These are phyloP conservation scores for Hippoglossus hippoglossus DNA, from an alignment of 2,797 vertebrate species.

Conservation along the genomic window DNA sequence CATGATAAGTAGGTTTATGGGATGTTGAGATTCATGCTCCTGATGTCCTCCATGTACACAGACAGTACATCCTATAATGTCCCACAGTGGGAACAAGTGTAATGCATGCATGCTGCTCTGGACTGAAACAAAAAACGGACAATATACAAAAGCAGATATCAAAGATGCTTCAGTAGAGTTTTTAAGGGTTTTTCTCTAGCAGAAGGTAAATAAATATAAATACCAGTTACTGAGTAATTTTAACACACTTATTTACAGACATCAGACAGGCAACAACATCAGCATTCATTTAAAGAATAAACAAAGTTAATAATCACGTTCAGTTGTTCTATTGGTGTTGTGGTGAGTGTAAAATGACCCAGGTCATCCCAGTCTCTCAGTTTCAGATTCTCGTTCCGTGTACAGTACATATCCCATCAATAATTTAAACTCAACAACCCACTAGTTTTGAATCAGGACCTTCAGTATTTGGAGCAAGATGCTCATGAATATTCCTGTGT, in stretches of 20 bases:
- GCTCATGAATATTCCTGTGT: conserved; percentile 42
- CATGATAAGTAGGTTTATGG: too few species aligned
- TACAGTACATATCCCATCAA: conserved; percentile 6
- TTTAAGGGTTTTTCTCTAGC: background rate
- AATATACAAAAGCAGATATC: background rate
- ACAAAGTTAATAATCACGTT: too few species aligned
- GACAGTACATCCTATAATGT: too few species aligned
- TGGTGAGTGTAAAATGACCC: too few species aligned
- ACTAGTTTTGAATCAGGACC: conserved; percentile 6
- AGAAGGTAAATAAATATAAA: background rate
- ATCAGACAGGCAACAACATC: too few species aligned
- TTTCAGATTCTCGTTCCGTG: conserved; percentile 15
- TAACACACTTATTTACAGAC: too few species aligned
- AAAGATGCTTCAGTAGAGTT: background rate
- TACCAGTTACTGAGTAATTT: too few species aligned
- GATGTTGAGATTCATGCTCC: too few species aligned
- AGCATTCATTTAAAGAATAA: too few species aligned
- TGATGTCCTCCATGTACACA: too few species aligned
- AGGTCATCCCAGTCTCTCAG: conserved; percentile 12
- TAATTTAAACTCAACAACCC: conserved; percentile 24
- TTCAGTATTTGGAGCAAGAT: conserved; percentile 24
- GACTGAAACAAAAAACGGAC: background rate
- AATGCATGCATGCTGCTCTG: background rate
- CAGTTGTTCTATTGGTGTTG: too few species aligned
- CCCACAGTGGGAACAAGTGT: background rate